These are phyloP conservation scores for Melanotus villosus DNA, from an alignment of 2,888 invertebrate genomes.

Conservation along the genomic window DNA sequence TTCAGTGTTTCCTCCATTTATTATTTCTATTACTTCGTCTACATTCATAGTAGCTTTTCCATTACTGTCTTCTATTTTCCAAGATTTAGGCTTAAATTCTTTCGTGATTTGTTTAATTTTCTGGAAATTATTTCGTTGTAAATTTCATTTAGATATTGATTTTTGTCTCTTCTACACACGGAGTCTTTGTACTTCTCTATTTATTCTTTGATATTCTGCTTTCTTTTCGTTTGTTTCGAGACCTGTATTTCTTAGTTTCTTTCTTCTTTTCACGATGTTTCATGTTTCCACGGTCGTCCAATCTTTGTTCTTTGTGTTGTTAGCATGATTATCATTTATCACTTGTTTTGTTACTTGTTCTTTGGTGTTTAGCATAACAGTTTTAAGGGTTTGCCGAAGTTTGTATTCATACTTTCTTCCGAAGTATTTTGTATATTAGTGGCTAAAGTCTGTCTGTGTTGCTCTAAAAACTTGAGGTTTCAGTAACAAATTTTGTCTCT, in stretches of 20 bases:
- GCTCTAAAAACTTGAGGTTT: neutral
- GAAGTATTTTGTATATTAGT: neutral
- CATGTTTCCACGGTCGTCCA: neutral
- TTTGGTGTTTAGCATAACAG: neutral
- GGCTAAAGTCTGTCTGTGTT: neutral
- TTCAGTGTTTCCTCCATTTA: slow-evolving; percentile 4
- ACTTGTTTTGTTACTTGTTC: neutral
- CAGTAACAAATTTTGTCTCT: neutral
- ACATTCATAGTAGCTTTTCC: neutral
- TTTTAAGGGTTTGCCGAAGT: neutral
- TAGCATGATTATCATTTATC: neutral
- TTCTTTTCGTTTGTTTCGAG: too few relatives aligned
- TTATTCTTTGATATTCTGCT: too few relatives aligned
- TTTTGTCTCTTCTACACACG: too few relatives aligned
- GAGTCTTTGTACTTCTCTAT: too few relatives aligned
- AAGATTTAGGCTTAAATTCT: neutral
- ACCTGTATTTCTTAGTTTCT: neutral
- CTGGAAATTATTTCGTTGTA: neutral
- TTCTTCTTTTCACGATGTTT: neutral
- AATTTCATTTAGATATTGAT: too few relatives aligned
- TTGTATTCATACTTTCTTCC: neutral
- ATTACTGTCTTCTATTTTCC: slow-evolving; percentile 1
- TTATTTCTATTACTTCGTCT: neutral
- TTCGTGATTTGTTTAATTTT: neutral
- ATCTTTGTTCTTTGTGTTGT: neutral